Evolutionary conservation across 2,888 invertebrate genomes (phyloP), one percentile per base, ranked within the genome.

Genomic region (Carabus problematicus): DNA sequence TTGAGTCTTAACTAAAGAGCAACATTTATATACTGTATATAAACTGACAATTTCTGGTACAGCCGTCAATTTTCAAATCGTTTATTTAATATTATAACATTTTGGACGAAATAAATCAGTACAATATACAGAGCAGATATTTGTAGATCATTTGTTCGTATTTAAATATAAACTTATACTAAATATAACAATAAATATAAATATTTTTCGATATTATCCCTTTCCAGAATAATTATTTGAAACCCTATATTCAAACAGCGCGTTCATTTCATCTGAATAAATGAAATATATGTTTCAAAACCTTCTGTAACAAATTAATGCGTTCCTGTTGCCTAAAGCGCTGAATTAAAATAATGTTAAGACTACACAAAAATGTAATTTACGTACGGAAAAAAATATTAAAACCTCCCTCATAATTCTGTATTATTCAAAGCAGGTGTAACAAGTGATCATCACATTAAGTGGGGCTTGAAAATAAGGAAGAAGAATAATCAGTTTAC

Each of bases 361-460:
- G 66, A 56, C 18, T 52, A 63, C 52, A 63, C 40, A 59, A 66
- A 66, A 66, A 49, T 66, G 58, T 66, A 66, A 66, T 66, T 66
- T 52, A 47, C 16, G 52, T 16, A 52, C 14, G 16, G 16, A 1
- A 49, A 43, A 66, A 59, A 56, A 47, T 58, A 49, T 16, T 42
- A 56, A 64, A 66, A 45, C 49, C 66, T 39, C 66, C 66, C 66
- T 66, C 66, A 59, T 66, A 66, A 66, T 66, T 66, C 66, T 59
- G 66, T 59, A 66, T 66, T 66, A 66, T 66, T 66, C 66, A 66
- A 66, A 66, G 66, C 66, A 66, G 66, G 66, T 64, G 64, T 56
- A 64, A 64, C 64, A 56, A 64, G 64, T 66, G 59, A 66, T 66
- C 29, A 66, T 66, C 66, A 56, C 49, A 45, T 58, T 66, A 66